Conservation (phyloP, 2,888 invertebrate species). For the Geotrupes spiniger region DNA sequence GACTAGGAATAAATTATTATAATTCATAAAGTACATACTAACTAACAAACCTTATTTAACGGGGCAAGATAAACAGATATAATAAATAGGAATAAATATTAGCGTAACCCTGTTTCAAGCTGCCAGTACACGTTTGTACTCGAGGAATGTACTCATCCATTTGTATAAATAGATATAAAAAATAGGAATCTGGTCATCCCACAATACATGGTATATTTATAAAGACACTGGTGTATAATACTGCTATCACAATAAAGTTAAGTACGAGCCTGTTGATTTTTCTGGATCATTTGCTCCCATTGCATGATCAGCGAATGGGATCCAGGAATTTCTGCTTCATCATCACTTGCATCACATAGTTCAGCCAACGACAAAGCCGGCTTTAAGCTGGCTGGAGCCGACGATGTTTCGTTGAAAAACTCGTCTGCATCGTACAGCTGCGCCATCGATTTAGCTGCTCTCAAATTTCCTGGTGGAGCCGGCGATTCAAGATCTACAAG, state of each 20-base stretch:
- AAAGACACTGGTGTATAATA: slow-evolving; percentile 16
- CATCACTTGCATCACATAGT: slow-evolving; percentile 65
- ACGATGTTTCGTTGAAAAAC: slow-evolving; percentile 39
- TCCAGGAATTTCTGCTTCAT: slow-evolving; percentile 56
- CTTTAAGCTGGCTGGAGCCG: slow-evolving; percentile 49
- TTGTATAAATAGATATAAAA: slow-evolving; percentile 16
- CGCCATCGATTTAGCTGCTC: slow-evolving; percentile 31
- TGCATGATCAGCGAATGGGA: slow-evolving; percentile 76
- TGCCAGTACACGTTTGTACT: slow-evolving; percentile 16
- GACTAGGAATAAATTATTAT: slow-evolving; percentile 7
- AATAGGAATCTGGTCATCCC: slow-evolving; percentile 18
- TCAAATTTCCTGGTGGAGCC: slow-evolving; percentile 20
- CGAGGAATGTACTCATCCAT: slow-evolving; percentile 10
- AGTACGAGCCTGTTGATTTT: slow-evolving; percentile 48
- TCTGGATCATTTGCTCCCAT: slow-evolving; percentile 77
- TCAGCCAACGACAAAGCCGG: slow-evolving; percentile 68
- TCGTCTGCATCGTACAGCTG: slow-evolving; percentile 53
- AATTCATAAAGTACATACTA: not conserved
- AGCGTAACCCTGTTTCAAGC: slow-evolving; percentile 24
- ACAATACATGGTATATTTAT: slow-evolving; percentile 8
- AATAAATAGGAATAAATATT: slow-evolving; percentile 26
- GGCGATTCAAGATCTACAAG: slow-evolving; percentile 54
- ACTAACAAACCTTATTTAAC: not conserved
- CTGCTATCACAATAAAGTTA: slow-evolving; percentile 29
- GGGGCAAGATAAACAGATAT: slow-evolving; percentile 3